These are phyloP conservation scores for Astur gentilis DNA, from an alignment of 2,113 vertebrate genomes.

Conservation along the genomic window DNA sequence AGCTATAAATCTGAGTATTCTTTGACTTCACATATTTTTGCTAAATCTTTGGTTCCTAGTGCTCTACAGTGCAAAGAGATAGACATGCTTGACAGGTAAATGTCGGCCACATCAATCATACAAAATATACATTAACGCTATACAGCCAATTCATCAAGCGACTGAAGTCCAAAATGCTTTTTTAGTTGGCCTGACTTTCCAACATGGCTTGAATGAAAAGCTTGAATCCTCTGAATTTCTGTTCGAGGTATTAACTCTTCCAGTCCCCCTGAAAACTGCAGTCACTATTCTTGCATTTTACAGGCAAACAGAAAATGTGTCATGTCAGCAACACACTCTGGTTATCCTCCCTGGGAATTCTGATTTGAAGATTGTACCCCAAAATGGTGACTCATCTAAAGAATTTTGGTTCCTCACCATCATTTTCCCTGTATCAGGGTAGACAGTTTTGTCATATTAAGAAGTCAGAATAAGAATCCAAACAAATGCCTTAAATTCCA, in stretches of 20 bases:
- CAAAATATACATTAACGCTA: background rate
- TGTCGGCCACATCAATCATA: background rate
- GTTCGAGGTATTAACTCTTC: background rate
- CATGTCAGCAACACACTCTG: background rate
- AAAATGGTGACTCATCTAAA: background rate
- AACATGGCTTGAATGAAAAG: background rate
- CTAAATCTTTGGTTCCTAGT: background rate
- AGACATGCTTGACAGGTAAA: background rate
- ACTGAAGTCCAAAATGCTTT: background rate
- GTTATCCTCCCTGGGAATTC: background rate
- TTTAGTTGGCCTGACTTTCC: background rate
- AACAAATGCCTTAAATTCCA: background rate
- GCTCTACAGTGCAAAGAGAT: background rate
- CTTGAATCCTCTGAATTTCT: background rate
- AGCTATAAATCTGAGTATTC: background rate
- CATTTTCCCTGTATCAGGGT: background rate
- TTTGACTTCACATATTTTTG: background rate
- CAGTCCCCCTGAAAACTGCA: background rate
- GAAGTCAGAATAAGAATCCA: background rate
- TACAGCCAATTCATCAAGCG: background rate
- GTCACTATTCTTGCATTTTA: background rate
- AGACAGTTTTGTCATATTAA: background rate
- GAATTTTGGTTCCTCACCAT: background rate
- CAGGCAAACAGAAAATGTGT: background rate
- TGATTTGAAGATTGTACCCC: background rate